These are phyloP conservation scores for Chalcosyrphus nemorum DNA, from an alignment of 2,888 invertebrate genomes.

Conservation along the genomic window DNA sequence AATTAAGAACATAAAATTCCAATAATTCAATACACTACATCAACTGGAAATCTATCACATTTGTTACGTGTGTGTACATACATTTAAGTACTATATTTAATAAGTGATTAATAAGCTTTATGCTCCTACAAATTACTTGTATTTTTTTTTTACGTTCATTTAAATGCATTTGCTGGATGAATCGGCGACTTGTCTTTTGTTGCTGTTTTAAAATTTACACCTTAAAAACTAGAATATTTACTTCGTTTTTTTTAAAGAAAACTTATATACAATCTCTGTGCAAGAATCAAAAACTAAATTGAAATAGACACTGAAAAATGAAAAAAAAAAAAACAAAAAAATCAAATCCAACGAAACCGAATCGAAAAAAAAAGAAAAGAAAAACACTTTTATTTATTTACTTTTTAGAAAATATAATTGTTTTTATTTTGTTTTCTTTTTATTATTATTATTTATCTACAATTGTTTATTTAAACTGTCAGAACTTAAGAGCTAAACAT, in stretches of 20 bases:
- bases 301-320: neutral
- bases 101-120: conserved; percentile 4
- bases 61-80: conserved; percentile 19
- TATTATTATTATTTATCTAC: conserved; percentile 63
- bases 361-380: conserved; percentile 9
- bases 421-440: conserved; percentile 42
- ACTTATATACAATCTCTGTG: conserved; percentile 30
- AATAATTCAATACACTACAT: neutral
- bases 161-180: conserved; percentile 74
- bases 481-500: conserved; percentile 67
- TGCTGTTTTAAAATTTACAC: conserved; percentile 61
- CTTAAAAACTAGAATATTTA: conserved; percentile 43
- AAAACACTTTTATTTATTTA: conserved; percentile 45
- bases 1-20: neutral
- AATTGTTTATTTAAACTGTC: conserved; percentile 40
- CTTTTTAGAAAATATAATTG: conserved; percentile 70
- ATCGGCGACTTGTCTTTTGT: conserved; percentile 42
- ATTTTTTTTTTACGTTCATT: conserved; percentile 37
- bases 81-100: neutral
- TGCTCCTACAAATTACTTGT: conserved; percentile 40
- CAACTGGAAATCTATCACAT: conserved; percentile 16
- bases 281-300: neutral
- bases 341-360: neutral
- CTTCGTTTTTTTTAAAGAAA: neutral
- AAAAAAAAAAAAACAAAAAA: neutral